Base-by-base conservation (phyloP, 2,113 vertebrate genomes). In the Oxyruncus cristatus region DNA sequence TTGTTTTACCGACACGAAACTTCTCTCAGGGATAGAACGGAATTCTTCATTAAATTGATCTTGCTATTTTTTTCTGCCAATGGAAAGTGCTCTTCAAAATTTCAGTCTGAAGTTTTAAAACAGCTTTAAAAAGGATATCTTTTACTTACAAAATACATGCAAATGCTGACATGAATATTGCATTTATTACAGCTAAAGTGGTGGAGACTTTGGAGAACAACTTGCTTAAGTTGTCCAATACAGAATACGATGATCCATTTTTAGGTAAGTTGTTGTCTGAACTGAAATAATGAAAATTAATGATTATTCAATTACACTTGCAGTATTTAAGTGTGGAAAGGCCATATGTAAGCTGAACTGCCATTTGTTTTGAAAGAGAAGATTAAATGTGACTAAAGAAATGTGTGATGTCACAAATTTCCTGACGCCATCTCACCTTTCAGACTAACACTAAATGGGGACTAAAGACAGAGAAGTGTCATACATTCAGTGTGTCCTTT, bases 161-260 rank as follows among this genome's bases (percentile, higher is more conserved):
- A 9, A 58, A 65, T 50, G 24, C 55, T 95, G 44, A 96, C 71
- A 32, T 3, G 37, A 23, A 61, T 85, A 44, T 62, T 92, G 33
- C 66, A 24, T 89, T 49, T 95, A 50, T 94, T 93, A 17, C 68
- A 98, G 98, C 97, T 93, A 98, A 97, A 90, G 72, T 91, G 58
- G 55, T 98, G 63, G 97, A 98, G 53, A 97, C 94, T 83, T 87
- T 97, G 95, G 97, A 95, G 97, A 98, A 52, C 96, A 98, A 89
- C 89, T 96, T 95, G 44, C 95, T 98, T 66, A 97, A 97, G 86
- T 93, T 98, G 46, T 98, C 98, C 70, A 97, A 97, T 90, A 97
- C 98, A 55, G 97, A 98, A 83, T 97, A 98, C 15, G 58, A 83
- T 46, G 98, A 98, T 84, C 94, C 97, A 23, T 98, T 98, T 73